These are phyloP conservation scores for Metellina segmentata DNA, from an alignment of 2,888 invertebrate species.

Conservation along the genomic window DNA sequence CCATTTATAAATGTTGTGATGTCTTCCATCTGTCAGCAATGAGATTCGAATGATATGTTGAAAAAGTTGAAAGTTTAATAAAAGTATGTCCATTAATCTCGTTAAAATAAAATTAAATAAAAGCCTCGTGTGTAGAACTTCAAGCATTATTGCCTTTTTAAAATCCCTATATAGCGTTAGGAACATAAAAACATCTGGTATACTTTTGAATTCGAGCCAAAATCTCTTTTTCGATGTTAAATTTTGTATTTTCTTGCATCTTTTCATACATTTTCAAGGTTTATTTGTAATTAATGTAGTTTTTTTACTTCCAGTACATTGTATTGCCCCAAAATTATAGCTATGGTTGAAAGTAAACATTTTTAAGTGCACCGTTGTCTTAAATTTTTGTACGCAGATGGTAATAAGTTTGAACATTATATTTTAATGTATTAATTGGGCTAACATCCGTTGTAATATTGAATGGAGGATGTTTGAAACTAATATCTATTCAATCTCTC, in stretches of 20 bases:
- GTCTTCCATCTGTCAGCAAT: not conserved
- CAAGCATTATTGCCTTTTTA: not conserved
- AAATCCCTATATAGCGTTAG: not conserved
- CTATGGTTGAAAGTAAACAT: too few relatives aligned
- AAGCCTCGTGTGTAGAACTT: not conserved
- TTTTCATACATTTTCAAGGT: not conserved
- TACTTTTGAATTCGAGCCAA: not conserved
- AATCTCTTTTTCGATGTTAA: not conserved
- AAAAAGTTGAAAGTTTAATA: not conserved
- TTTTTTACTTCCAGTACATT: too few relatives aligned
- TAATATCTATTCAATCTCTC: too few relatives aligned
- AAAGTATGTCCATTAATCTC: not conserved
- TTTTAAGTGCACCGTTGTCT: too few relatives aligned
- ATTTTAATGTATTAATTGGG: too few relatives aligned
- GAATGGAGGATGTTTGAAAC: too few relatives aligned
- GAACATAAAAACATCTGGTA: not conserved
- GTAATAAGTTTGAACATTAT: too few relatives aligned
- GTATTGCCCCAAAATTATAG: too few relatives aligned
- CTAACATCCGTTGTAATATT: too few relatives aligned
- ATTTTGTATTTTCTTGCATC: not conserved
- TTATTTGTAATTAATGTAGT: not conserved
- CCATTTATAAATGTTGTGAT: not conserved
- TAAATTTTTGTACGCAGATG: too few relatives aligned
- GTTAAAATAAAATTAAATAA: not conserved
- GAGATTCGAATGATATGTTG: not conserved